Conservation (phyloP, 1,140 invertebrate species). For the Vollenhovia emeryi region DNA sequence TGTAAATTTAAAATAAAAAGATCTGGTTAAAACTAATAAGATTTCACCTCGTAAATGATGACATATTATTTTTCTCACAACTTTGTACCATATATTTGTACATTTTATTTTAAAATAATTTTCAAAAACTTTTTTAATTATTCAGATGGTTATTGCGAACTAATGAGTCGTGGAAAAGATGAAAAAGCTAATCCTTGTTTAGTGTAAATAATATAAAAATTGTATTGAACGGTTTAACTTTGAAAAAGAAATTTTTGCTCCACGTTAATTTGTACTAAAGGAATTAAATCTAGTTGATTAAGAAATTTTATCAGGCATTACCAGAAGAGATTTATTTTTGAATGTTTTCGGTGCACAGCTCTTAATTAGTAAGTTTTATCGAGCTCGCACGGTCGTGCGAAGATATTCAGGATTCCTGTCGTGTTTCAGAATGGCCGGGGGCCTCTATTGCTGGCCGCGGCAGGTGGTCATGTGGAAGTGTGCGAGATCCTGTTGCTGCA, state of each 20-base stretch:
- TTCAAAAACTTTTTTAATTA: neutral
- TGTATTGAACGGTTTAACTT: neutral
- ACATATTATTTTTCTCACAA: neutral
- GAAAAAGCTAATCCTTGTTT: neutral
- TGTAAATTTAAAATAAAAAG: neutral
- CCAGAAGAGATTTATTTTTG: slow-evolving; percentile 15
- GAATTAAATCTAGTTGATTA: neutral
- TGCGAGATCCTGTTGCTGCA: slow-evolving; percentile 75
- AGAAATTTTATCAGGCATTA: slow-evolving; percentile 27
- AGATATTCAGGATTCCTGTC: slow-evolving; percentile 41
- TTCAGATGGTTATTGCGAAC: neutral
- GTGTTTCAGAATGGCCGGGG: slow-evolving; percentile 75
- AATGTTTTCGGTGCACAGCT: slow-evolving; percentile 8
- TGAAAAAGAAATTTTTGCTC: neutral
- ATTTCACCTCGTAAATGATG: neutral
- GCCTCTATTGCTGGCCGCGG: slow-evolving; percentile 75
- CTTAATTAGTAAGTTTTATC: slow-evolving; percentile 48
- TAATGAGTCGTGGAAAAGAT: neutral
- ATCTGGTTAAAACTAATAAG: neutral
- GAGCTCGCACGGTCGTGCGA: neutral
- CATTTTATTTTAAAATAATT: neutral
- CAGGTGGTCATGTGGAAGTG: slow-evolving; percentile 74
- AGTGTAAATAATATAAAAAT: no score
- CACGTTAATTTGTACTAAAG: neutral
- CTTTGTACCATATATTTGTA: neutral